Percentiles rank a stretch among this genome's conserved stretches.
Evolutionary conservation across 2,113 vertebrate genomes (phyloP).

Genomic region (Caretta caretta): DNA sequence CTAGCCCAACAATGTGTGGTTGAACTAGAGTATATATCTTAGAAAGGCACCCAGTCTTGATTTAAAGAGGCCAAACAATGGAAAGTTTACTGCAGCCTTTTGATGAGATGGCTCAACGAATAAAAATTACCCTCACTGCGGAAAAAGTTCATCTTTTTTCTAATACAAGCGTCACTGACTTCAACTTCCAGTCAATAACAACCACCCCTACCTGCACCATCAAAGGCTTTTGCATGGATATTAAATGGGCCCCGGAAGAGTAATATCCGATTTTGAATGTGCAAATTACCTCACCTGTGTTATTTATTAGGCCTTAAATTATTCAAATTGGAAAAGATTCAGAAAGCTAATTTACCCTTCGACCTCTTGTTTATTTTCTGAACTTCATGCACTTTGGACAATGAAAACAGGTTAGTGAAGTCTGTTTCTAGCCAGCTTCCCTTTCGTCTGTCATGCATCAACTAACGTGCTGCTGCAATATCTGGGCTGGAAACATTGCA

Average conservation of each 20-base stretch:
- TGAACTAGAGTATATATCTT: not conserved
- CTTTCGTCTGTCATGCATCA: not conserved
- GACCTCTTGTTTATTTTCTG: rapidly evolving
- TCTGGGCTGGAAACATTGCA: not conserved
- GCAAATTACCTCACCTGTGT: rapidly evolving
- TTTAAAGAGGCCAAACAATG: not conserved
- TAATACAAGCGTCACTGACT: not conserved
- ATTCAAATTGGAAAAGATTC: not conserved
- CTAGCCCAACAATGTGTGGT: not conserved
- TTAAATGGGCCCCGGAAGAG: rapidly evolving
- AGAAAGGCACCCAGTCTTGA: not conserved
- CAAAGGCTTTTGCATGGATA: not conserved
- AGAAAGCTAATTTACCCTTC: not conserved
- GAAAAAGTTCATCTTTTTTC: not conserved
- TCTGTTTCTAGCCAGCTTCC: not conserved
- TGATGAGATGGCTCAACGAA: not conserved
- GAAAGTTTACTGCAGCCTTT: not conserved
- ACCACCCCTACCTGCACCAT: rapidly evolving
- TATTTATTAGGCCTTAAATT: not conserved
- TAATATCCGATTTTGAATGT: not conserved
- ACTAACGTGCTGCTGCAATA: rapidly evolving
- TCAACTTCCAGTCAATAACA: not conserved
- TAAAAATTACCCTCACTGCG: not conserved
- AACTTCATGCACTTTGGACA: not conserved
- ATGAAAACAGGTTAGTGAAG: rapidly evolving